Evolutionary conservation across 2,113 vertebrate species (phyloP), one percentile per base, ranked within the genome.

Genomic region (Glareola pratincola): DNA sequence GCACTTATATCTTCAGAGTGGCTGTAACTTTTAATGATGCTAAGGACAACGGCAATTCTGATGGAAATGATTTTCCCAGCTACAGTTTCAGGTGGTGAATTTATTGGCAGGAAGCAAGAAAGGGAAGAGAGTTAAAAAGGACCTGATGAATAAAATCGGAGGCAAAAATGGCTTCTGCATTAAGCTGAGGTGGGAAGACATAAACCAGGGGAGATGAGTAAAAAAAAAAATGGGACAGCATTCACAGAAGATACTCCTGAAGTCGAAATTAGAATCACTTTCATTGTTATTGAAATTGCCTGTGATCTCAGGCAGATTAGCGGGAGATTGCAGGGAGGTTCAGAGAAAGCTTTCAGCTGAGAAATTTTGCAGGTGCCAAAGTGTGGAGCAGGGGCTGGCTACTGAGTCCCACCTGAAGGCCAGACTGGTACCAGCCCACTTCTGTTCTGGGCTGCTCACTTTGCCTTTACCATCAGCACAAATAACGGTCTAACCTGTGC

Each of bases 201-300:
- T 41, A 97, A 96, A 91, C 88, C 67, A 83, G 77, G 75, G 54
- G 71, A 93, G 88, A 80, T 37, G 86, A 96, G 95, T 76, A 77
- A 89, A 88, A 94, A 53, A 85, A 90, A 75, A 86, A 68, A 73
- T 4, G 34, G 94, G 92, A 77, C 63, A 82, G 90, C 51, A 78
- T 71, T 95, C 96, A 97, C 86, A 7, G 50, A 39, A 75, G 66
- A 34, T 45, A 89, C 72, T 89, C 72, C 78, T 66, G 73, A 56
- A 96, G 78, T 60, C 4, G 12, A 94, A 94, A 85, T 90, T 43
- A 92, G 85, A 97, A 95, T 92, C 20, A 85, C 75, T 97, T 96
- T 45, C 91, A 95, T 96, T 94, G 95, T 97, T 86, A 95, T 89
- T 98, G 94, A 77, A 69, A 96, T 96, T 97, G 96, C 90, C 62